These are phyloP conservation scores for Melospiza melodia DNA, from an alignment of 2,113 vertebrate genomes.

Conservation along the genomic window DNA sequence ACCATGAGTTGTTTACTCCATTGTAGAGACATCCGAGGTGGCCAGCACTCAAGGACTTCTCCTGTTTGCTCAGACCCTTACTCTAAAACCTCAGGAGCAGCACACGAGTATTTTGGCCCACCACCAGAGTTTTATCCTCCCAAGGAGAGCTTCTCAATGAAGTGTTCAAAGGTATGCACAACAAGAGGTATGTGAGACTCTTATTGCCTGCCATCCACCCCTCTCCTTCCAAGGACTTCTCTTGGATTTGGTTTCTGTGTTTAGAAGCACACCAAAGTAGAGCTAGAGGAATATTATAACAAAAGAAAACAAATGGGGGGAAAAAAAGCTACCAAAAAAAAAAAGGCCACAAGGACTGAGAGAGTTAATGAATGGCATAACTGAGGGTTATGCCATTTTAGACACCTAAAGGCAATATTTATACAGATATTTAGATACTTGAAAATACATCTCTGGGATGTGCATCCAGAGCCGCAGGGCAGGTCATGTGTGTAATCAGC, in stretches of 20 bases:
- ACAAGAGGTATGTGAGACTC: slow-evolving; percentile 68
- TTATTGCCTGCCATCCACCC: neutral
- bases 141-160: slow-evolving; percentile 67
- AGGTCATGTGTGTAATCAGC: neutral
- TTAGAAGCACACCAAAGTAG: neutral
- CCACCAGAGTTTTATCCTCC: neutral
- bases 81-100: neutral
- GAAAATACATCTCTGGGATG: neutral
- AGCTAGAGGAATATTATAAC: neutral
- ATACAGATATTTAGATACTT: neutral
- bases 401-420: neutral
- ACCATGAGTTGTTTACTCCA: neutral
- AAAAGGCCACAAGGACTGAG: neutral
- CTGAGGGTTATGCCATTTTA: neutral
- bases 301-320: neutral
- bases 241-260: neutral
- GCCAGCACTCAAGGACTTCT: neutral
- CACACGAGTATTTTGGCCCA: neutral
- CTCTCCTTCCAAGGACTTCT: neutral
- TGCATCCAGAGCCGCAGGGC: neutral
- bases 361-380: neutral
- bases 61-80: neutral
- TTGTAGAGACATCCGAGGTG: neutral
- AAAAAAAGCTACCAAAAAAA: neutral
- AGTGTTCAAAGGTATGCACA: slow-evolving; percentile 73